Conservation (phyloP, 2,797 vertebrate species). For the Crenuchus spilurus region DNA sequence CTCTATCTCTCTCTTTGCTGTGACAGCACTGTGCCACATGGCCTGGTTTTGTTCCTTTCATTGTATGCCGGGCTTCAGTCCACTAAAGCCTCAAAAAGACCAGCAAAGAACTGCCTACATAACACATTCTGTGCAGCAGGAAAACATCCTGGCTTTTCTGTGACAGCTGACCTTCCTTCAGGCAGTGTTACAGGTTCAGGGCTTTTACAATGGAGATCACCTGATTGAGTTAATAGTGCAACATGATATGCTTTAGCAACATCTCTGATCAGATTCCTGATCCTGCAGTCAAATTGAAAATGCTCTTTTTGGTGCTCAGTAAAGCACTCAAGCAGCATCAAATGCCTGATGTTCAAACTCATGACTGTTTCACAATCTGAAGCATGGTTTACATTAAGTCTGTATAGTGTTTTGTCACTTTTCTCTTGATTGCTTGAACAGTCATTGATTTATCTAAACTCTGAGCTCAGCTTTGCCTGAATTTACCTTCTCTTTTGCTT, state of each 20-base stretch:
- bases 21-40: constrained; percentile 54
- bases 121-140: constrained; percentile 70
- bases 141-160: constrained; percentile 60
- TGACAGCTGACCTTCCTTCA: constrained; percentile 24
- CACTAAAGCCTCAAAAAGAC: constrained; percentile 59
- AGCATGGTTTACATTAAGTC: not conserved
- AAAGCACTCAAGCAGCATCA: not conserved
- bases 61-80: constrained; percentile 65
- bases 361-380: not conserved
- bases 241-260: not conserved
- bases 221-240: constrained; percentile 15
- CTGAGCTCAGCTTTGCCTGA: too few relatives aligned
- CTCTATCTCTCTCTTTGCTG: constrained; percentile 43
- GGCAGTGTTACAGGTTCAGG: constrained; percentile 7
- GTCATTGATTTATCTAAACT: too few relatives aligned
- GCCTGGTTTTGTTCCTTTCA: constrained; percentile 63
- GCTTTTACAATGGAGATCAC: constrained; percentile 14
- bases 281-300: not conserved
- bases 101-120: constrained; percentile 69
- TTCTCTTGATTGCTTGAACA: too few relatives aligned
- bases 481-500: too few relatives aligned
- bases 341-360: not conserved
- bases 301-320: not conserved
- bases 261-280: constrained; percentile 2
- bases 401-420: not conserved